Evolutionary conservation across 2,888 invertebrate genomes (phyloP).

Genomic region (Troglohyphantes excavatus): DNA sequence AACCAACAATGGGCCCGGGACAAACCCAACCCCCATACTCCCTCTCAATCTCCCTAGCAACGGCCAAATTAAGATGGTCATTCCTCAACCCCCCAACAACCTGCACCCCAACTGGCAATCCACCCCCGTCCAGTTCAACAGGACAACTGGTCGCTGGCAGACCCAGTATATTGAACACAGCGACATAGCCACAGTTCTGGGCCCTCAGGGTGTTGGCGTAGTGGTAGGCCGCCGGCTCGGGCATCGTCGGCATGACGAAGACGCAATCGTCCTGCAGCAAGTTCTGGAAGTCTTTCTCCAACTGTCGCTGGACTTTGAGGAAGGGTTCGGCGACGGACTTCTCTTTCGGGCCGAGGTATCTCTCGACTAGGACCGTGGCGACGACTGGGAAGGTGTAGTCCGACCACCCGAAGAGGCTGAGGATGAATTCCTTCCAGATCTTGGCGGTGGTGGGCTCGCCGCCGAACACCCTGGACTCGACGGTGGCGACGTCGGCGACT

Average conservation of each 20-base stretch:
- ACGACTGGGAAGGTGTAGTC: slow-evolving; percentile 52
- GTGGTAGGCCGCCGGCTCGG: slow-evolving; percentile 82
- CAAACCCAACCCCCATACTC: slow-evolving; percentile 91
- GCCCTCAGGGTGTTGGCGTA: slow-evolving; percentile 82
- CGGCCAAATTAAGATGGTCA: slow-evolving; percentile 84
- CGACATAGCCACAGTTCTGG: slow-evolving; percentile 83
- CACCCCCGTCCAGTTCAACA: slow-evolving; percentile 81
- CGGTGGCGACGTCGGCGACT: slow-evolving; percentile 43
- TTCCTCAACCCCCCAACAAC: slow-evolving; percentile 82
- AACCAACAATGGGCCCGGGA: slow-evolving; percentile 78
- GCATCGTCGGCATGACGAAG: slow-evolving; percentile 81
- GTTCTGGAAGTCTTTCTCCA: slow-evolving; percentile 80
- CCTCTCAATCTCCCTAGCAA: slow-evolving; percentile 89
- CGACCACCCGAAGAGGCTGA: slow-evolving; percentile 59
- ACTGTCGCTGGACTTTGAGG: slow-evolving; percentile 31
- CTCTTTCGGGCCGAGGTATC: slow-evolving; percentile 43
- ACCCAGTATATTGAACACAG: slow-evolving; percentile 83
- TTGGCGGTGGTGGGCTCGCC: slow-evolving; percentile 21
- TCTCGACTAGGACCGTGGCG: slow-evolving; percentile 56
- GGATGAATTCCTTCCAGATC: slow-evolving; percentile 49
- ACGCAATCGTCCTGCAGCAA: slow-evolving; percentile 83
- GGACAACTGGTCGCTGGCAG: slow-evolving; percentile 83
- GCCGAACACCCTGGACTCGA: slow-evolving; percentile 68
- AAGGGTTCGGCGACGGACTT: slow-evolving; percentile 69
- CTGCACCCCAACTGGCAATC: slow-evolving; percentile 83